A percentile compares a stretch with the other conserved stretches of the same genome.
Evolutionary conservation across 2,797 vertebrate genomes (phyloP).

Genomic region (Sebastes hubbsi): DNA sequence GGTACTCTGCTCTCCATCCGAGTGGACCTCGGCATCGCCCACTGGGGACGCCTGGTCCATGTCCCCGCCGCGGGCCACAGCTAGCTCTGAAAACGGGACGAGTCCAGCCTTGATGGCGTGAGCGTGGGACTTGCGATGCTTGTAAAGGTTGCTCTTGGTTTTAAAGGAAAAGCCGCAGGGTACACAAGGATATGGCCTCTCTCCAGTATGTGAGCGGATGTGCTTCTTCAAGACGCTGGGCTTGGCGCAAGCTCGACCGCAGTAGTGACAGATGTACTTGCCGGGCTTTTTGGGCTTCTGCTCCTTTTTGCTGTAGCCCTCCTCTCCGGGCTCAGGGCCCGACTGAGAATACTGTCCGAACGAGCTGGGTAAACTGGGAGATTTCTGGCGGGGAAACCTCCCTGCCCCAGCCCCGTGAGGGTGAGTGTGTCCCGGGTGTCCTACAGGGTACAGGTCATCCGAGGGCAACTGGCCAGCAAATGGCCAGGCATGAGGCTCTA

Average conservation of each 20-base stretch:
- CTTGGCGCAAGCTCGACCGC: conserved; percentile 97
- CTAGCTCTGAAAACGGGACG: conserved; percentile 94
- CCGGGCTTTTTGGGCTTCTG: conserved; percentile 98
- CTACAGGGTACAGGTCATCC: conserved; percentile 89
- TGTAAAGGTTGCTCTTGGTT: conserved; percentile 99
- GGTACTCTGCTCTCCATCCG: conserved; percentile 97
- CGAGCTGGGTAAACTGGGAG: conserved; percentile 89
- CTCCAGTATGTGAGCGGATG: conserved; percentile 97
- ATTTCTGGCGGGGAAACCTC: conserved; percentile 92
- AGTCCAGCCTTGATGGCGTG: conserved; percentile 98
- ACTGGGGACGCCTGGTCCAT: conserved; percentile 89
- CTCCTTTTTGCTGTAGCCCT: conserved; percentile 92
- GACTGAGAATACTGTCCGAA: conserved; percentile 94
- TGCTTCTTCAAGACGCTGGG: conserved; percentile 99
- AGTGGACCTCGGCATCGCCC: conserved; percentile 93
- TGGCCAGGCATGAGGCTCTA: conserved; percentile 93
- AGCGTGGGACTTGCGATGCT: conserved; percentile 98
- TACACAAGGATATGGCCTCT: conserved; percentile 95
- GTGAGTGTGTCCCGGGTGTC: conserved; percentile 86
- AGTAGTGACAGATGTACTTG: conserved; percentile 98
- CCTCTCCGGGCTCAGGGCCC: conserved; percentile 89
- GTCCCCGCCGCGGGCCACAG: conserved; percentile 88
- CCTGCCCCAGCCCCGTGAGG: conserved; percentile 80
- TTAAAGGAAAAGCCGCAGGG: conserved; percentile 99
- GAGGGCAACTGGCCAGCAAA: conserved; percentile 92